Evolutionary conservation across 2,113 vertebrate species (phyloP).

Genomic region (Oxyura jamaicensis): DNA sequence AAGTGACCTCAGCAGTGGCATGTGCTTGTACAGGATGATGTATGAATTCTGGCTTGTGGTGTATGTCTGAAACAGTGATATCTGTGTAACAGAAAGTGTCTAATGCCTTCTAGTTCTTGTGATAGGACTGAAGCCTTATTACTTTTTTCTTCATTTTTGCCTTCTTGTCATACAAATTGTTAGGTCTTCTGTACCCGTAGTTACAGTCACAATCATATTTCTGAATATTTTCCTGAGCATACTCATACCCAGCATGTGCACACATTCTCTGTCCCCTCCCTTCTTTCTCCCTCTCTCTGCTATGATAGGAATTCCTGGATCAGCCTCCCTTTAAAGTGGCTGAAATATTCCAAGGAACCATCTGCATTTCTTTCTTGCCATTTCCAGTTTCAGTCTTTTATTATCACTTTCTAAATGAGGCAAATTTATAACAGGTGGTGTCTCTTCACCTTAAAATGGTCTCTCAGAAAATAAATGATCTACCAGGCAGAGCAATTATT

Average conservation of each 20-base stretch:
- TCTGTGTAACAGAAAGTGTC: background rate
- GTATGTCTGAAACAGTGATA: background rate
- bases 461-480: background rate
- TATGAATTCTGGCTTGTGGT: background rate
- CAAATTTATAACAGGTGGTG: background rate
- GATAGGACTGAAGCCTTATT: background rate
- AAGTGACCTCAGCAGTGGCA: accelerated
- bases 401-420: background rate
- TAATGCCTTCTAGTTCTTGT: background rate
- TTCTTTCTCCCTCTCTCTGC: background rate
- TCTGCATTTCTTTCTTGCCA: background rate
- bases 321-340: background rate
- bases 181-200: background rate
- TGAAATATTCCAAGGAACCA: background rate
- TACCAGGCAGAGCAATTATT: background rate
- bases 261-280: accelerated
- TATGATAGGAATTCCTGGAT: background rate
- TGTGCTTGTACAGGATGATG: background rate
- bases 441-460: constrained; percentile 17
- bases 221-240: background rate
- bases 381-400: background rate
- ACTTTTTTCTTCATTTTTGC: background rate
- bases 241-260: background rate
- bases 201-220: background rate
- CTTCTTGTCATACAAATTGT: background rate